Evolutionary conservation across 2,888 invertebrate species (phyloP), one percentile per base, ranked within the genome.

Genomic region (Branchellion lobata): DNA sequence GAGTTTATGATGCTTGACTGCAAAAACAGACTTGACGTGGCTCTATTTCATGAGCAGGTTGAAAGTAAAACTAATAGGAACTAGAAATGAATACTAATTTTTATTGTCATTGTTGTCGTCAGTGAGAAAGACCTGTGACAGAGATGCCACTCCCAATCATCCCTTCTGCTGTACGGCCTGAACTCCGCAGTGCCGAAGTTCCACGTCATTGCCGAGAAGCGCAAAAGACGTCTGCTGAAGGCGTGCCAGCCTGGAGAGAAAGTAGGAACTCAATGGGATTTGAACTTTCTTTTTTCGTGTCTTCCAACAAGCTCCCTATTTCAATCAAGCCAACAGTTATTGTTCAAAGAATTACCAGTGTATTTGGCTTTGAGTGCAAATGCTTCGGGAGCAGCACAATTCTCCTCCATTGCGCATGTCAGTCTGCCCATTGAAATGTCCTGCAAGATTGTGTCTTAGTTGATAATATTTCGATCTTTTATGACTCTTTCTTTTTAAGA

Each of bases 81-180:
- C n/a, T n/a, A n/a, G n/a, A n/a, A n/a, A n/a, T n/a, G n/a, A n/a
- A n/a, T n/a, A n/a, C n/a, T n/a, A n/a, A n/a, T n/a, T n/a, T n/a
- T n/a, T n/a, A n/a, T n/a, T n/a, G n/a, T n/a, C n/a, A n/a, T n/a
- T n/a, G n/a, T n/a, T n/a, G n/a, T n/a, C n/a, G n/a, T n/a, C n/a
- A n/a, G n/a, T n/a, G n/a, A n/a, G n/a, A n/a, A n/a, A n/a, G n/a
- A 96, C 96, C 94, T 94, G 86, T 97, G 96, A 88, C 97, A 97
- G 88, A 94, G 92, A 86, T 97, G 97, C 94, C 96, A 97, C 87
- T 96, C 93, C 97, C 97, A 97, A 79, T 93, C 88, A 86, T 93
- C 92, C 86, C 96, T 95, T 0, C 94, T 94, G 36, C 94, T 90
- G 71, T 92, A 91, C 0, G 97, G 96, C 40, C 93, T 89, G 88